Conservation (phyloP, 2,113 vertebrate species). For the Mesocricetus auratus region DNA sequence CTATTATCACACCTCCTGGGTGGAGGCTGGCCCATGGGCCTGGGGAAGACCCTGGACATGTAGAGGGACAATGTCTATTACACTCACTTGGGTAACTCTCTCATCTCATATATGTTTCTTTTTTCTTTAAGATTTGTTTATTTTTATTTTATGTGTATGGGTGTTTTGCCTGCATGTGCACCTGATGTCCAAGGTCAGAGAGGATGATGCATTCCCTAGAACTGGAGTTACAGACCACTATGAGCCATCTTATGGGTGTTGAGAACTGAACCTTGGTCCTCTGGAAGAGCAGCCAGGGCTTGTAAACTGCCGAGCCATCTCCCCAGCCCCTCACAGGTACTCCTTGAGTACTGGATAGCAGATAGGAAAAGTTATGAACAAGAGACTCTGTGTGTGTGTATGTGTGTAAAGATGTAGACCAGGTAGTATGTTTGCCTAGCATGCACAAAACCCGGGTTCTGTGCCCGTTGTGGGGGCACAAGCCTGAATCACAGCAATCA, state of each 20-base stretch:
- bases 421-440: not conserved
- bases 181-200: not conserved
- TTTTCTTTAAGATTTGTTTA: not conserved
- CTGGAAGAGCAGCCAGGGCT: not conserved
- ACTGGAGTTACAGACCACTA: not conserved
- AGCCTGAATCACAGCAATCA: not conserved
- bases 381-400: not conserved
- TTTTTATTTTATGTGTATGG: not conserved
- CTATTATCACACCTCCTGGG: not conserved
- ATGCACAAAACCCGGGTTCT: not conserved
- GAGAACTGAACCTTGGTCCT: not conserved
- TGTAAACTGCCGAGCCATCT: not conserved
- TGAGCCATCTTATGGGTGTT: not conserved
- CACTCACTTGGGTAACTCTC: not conserved
- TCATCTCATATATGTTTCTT: not conserved
- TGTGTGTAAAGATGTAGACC: not conserved
- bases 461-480: not conserved
- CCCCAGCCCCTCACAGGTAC: not conserved
- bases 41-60: not conserved
- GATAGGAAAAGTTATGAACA: not conserved
- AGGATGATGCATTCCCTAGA: not conserved
- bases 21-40: not conserved
- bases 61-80: fast-evolving
- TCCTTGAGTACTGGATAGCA: not conserved
- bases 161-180: not conserved